Base-by-base conservation (phyloP, 2,888 invertebrate genomes). In the Platypus cylindrus region DNA sequence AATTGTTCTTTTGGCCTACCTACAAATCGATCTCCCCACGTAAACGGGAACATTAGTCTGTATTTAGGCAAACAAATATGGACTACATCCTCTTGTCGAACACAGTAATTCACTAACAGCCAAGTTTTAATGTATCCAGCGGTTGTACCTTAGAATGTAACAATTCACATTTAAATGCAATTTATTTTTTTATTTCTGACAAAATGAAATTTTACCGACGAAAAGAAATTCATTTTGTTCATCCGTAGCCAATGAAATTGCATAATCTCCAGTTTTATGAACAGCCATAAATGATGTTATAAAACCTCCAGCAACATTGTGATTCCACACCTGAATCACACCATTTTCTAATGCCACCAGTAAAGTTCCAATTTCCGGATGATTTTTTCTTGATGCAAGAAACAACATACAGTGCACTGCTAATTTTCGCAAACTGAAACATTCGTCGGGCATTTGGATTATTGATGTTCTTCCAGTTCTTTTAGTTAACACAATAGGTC, bases 81-180 rank as follows among this genome's bases (percentile, higher is more conserved):
- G 18, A 61, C 63, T 58, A 69, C 48, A n/a, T 65, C 66, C 54
- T 65, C 45, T 7, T 41, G 24, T 11, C 41, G 26, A 57, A 60
- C 22, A 52, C 75, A 70, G 49, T 71, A 86, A 56, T 82, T 77
- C 32, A 62, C 65, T 54, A 87, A 65, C 27, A 78, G 67, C 84
- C 85, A 87, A 13, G 77, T 71, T 64, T 85, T 86, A 33, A 87
- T 66, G 51, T 85, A 85, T 2, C 87, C 87, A 37, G 68, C 61
- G 1, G 77, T 73, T 37, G 66, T 63, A 5, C 68, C 68, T 66
- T 32, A 22, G 43, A 40, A 31, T 31, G 11, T 14, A 26, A 18
- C 13, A n/a, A 12, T 13, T 20, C 5, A 20, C 20, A 7, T 7
- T 20, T 20, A 25, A 8, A 5, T 5, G 25, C 5, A 25, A 25